Base-by-base conservation (phyloP, 2,113 vertebrate species). In the Syngnathus floridae region DNA sequence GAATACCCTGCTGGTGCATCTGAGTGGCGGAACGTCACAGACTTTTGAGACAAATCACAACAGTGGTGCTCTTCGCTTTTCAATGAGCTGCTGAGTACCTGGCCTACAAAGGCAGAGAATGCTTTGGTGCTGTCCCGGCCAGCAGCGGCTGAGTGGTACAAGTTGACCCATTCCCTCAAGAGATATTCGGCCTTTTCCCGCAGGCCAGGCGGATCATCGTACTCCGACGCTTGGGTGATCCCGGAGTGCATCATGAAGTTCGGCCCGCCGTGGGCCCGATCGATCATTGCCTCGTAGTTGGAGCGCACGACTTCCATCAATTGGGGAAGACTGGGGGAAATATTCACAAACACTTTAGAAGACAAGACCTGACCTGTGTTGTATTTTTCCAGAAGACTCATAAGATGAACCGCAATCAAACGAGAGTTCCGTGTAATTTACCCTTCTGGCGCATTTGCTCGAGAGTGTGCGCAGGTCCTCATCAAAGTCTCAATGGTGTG, bases 171-270 rank as follows among this genome's bases (percentile, higher is more conserved):
- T 69, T 99, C 97, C 82, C 97, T 92, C 82, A 99, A 90, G 55
- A 99, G 90, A 80, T 99, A 99, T 66, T 99, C 97, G 0, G 97
- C 97, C 80, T 99, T 99, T 90, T 99, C 97, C 79, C 96, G 89
- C 84, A 99, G 90, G 73, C 97, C 97, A 3, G 97, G 96, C 0
- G 97, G 97, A 76, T 99, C 97, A 66, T 99, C 96, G 0, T 99
- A 99, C 76, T 99, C 97, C 4, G 96, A 98, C 7, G 97, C 97
- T 86, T 99, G 97, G 12, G 97, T 98, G 67, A 99, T 99, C 75
- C 96, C 97, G 80, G 96, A 99, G 84, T 99, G 97, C 97, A 99
- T 99, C 97, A 99, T 99, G 83, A 98, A 99, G 87, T 98, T 99
- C 26, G 96, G 96, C 52, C 97, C 97, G 26, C 96, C 96, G 0